phyloP scores from a whole-genome alignment of 2,113 vertebrate species.

The Pelusios castaneus region DNA sequence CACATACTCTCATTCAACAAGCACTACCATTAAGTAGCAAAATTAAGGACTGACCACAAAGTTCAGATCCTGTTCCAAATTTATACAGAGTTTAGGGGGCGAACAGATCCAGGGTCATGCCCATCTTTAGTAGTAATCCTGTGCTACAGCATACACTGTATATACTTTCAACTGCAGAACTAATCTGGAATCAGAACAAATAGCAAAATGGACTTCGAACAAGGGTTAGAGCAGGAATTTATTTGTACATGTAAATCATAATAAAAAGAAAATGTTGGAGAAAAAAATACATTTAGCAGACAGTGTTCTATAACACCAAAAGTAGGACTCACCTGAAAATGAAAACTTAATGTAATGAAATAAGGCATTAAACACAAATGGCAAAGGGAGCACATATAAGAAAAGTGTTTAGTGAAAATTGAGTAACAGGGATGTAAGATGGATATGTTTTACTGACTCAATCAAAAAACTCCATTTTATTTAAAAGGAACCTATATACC shows the following conservation, averaged over 20 bases:
- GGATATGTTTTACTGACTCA: background rate
- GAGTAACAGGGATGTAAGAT: background rate
- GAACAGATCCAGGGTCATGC: background rate
- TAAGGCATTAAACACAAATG: background rate
- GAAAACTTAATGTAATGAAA: background rate
- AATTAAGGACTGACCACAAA: background rate
- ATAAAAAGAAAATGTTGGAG: background rate
- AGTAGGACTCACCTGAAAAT: background rate
- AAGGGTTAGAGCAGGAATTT: background rate
- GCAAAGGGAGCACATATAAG: background rate
- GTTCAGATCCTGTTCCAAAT: background rate
- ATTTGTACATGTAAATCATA: background rate
- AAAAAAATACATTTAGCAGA: background rate
- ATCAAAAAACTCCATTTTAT: no score
- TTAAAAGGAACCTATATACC: no score
- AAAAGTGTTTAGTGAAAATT: background rate
- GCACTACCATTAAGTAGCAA: background rate
- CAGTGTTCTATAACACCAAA: background rate
- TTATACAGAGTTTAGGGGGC: background rate
- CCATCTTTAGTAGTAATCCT: background rate
- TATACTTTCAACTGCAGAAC: background rate
- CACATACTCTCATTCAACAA: background rate
- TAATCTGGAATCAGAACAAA: background rate
- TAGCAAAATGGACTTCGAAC: background rate
- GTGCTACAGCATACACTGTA: fast-evolving